These are phyloP conservation scores for Echinops telfairi DNA, from an alignment of 2,113 vertebrate species.

Conservation along the genomic window DNA sequence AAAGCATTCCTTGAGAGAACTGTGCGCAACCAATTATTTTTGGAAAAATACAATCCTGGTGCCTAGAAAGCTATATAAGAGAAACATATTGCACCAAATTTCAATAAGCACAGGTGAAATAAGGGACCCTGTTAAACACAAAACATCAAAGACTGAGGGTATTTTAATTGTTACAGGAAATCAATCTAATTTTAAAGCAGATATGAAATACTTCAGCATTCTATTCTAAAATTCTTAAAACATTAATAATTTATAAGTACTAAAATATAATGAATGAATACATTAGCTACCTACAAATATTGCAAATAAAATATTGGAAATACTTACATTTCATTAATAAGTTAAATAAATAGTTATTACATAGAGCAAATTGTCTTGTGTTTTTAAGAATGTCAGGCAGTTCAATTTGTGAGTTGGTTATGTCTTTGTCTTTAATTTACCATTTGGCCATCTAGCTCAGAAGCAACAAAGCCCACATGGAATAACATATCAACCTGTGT, in stretches of 20 bases:
- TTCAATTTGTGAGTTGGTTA: not conserved
- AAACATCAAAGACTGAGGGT: not conserved
- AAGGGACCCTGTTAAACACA: not conserved
- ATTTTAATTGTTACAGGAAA: not conserved
- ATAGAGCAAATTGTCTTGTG: not conserved
- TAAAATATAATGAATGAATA: not conserved
- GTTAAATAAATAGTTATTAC: not conserved
- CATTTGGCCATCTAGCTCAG: too few relatives aligned
- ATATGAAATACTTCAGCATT: not conserved
- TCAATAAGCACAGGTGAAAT: not conserved
- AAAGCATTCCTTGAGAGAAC: not conserved
- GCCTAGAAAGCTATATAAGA: not conserved
- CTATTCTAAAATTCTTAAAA: not conserved
- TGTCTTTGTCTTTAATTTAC: not conserved
- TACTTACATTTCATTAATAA: not conserved
- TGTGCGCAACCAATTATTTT: not conserved
- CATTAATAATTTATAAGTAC: not conserved
- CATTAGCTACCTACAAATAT: conserved; percentile 2
- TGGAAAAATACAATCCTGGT: not conserved
- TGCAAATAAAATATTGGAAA: conserved; percentile 1
- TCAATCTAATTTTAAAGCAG: conserved; percentile 2
- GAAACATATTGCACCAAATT: not conserved
- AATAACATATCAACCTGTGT: too few relatives aligned
- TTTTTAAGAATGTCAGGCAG: not conserved
- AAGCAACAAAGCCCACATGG: too few relatives aligned